These are phyloP conservation scores for Xenops minutus DNA, from an alignment of 2,797 vertebrate genomes.

Conservation along the genomic window DNA sequence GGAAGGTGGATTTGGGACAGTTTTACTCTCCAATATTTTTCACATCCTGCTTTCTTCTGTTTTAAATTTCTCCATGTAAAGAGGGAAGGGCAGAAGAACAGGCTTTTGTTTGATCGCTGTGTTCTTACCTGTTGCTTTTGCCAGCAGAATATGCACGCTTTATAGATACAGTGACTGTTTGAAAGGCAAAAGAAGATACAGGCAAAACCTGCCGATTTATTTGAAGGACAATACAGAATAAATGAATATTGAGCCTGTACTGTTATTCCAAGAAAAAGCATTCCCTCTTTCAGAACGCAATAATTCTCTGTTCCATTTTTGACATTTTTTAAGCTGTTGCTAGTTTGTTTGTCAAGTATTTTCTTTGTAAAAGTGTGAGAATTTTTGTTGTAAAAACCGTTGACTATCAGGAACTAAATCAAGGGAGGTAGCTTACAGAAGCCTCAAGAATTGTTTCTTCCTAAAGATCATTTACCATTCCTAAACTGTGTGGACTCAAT, in stretches of 20 bases:
- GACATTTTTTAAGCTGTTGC: neutral
- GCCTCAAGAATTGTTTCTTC: constrained; percentile 4
- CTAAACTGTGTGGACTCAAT: constrained; percentile 52
- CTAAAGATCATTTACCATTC: constrained; percentile 29
- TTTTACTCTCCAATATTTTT: neutral
- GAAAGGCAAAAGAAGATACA: neutral
- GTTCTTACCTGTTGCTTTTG: neutral
- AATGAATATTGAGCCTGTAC: neutral
- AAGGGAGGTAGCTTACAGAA: neutral
- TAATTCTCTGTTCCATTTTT: neutral
- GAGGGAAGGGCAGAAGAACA: neutral
- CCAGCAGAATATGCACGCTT: neutral
- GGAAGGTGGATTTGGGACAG: neutral
- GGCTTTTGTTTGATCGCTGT: neutral
- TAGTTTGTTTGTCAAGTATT: neutral
- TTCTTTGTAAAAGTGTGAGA: neutral
- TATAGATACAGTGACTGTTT: neutral
- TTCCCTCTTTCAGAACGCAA: neutral
- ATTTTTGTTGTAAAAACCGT: constrained; percentile 23
- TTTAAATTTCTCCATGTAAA: neutral
- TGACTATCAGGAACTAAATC: neutral
- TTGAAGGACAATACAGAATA: neutral
- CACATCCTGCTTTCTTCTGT: neutral
- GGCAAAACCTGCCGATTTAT: neutral
- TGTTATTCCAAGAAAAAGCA: neutral